Percentiles rank a stretch among this genome's conserved stretches.
phyloP scores from a whole-genome alignment of 2,888 invertebrate species.

The Eristalinus aeneus region DNA sequence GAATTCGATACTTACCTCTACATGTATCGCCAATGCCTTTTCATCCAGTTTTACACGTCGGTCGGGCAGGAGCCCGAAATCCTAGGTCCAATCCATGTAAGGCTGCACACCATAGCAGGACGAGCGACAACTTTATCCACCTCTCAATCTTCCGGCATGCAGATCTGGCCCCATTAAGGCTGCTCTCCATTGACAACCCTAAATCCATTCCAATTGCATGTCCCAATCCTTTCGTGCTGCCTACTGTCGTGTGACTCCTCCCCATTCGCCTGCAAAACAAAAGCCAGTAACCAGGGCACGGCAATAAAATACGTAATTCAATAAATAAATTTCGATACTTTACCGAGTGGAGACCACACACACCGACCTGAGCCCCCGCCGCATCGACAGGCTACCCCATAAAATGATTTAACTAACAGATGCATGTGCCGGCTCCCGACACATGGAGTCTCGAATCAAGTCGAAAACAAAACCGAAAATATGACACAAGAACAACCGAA shows the following conservation, averaged over 20 bases:
- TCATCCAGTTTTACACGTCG: no score
- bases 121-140: not conserved
- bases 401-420: slow-evolving; percentile 63
- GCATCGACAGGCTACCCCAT: slow-evolving; percentile 49
- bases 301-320: slow-evolving; percentile 68
- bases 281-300: slow-evolving; percentile 42
- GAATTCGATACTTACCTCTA: no score
- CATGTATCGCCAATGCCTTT: no score
- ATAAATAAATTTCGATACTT: slow-evolving; percentile 64
- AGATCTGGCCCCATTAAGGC: not conserved
- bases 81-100: no score
- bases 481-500: slow-evolving; percentile 7
- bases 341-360: slow-evolving; percentile 17
- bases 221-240: not conserved
- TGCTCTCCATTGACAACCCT: not conserved
- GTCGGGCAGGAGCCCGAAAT: no score
- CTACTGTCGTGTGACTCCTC: not conserved
- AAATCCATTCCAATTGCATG: not conserved
- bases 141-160: not conserved
- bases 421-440: slow-evolving; percentile 20
- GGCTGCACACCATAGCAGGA: no score
- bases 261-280: not conserved
- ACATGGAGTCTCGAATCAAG: slow-evolving; percentile 13
- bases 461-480: slow-evolving; percentile 6
- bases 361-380: slow-evolving; percentile 4